Conservation (phyloP, 2,113 vertebrate genomes). For the Cyanoliseus patagonus region DNA sequence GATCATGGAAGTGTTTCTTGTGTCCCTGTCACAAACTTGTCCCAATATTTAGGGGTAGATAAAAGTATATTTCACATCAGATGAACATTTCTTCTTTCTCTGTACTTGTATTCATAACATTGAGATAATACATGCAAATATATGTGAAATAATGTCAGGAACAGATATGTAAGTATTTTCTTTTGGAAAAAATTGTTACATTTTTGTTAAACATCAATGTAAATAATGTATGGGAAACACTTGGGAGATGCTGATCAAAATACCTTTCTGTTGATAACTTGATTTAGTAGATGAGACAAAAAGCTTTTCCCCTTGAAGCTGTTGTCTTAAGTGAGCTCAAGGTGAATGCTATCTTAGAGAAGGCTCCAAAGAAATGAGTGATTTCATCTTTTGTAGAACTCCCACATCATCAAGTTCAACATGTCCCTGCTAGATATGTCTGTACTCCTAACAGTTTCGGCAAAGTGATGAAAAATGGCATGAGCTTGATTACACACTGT, state of each 20-base stretch:
- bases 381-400: background rate
- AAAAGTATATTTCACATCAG: background rate
- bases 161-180: background rate
- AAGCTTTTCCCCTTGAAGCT: slow-evolving; percentile 15
- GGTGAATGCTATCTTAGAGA: background rate
- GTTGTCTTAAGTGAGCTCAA: slow-evolving; percentile 15
- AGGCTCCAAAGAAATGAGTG: background rate
- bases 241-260: background rate
- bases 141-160: background rate
- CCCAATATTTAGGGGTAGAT: background rate
- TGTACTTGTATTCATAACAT: background rate
- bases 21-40: background rate
- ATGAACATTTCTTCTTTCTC: background rate
- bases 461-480: background rate
- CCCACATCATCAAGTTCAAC: background rate
- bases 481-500: background rate
- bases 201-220: background rate
- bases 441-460: background rate
- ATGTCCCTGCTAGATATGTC: background rate
- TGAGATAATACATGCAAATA: background rate
- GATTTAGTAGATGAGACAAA: slow-evolving; percentile 28
- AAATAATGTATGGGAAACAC: slow-evolving; percentile 9
- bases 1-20: background rate
- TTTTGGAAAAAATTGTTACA: background rate
- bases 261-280: background rate